A percentile compares a stretch with the other conserved stretches of the same genome.
Evolutionary conservation across 2,888 invertebrate genomes (phyloP).

Genomic region (Leptopterna dolabrata): DNA sequence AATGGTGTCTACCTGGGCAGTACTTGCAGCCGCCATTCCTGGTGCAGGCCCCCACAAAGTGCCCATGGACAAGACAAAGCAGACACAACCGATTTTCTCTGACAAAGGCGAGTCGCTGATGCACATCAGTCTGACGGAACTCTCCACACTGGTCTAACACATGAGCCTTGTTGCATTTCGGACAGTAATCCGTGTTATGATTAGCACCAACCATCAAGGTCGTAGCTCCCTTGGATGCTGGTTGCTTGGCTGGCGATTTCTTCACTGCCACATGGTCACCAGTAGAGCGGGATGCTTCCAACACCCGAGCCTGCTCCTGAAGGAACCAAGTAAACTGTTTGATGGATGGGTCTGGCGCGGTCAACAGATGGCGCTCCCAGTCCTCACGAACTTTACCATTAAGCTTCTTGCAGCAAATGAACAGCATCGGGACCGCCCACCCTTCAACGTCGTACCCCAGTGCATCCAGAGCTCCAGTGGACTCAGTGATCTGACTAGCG

Average conservation of each 20-base stretch:
- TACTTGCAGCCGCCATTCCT: no score
- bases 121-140: not conserved
- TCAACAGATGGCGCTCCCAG: not conserved
- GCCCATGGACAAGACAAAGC: not conserved
- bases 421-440: conserved; percentile 38
- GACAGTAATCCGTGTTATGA: not conserved
- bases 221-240: no score
- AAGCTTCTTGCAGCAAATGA: not conserved
- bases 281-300: not conserved
- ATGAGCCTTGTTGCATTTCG: not conserved
- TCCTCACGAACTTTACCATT: not conserved
- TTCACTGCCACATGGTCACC: not conserved
- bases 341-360: not conserved
- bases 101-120: not conserved
- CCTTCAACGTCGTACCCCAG: conserved; percentile 19
- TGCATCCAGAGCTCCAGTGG: not conserved
- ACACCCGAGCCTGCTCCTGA: not conserved
- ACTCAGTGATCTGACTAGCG: not conserved
- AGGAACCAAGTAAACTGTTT: not conserved
- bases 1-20: no score
- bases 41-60: not conserved
- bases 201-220: not conserved
- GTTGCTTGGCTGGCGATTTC: not conserved
- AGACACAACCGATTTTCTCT: not conserved
- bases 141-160: not conserved